phyloP scores from a whole-genome alignment of 35 echinoderm and acorn worm genomes.

The Lytechinus variegatus region DNA sequence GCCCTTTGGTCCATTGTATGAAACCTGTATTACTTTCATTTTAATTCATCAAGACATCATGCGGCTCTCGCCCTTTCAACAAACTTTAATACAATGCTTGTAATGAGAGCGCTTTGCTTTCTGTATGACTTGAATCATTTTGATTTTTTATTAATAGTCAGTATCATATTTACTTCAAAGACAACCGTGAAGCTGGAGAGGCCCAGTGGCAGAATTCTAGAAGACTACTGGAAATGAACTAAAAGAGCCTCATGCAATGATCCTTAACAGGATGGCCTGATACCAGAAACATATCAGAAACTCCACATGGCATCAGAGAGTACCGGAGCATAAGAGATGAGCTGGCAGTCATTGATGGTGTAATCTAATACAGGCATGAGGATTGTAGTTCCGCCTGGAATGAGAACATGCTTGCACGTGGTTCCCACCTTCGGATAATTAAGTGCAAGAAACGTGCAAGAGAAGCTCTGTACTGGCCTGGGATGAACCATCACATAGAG shows the following conservation, averaged over 20 bases:
- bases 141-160: too few species aligned
- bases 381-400: constrained; percentile 58
- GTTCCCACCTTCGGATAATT: constrained; percentile 62
- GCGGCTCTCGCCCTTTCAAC: too few species aligned
- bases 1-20: too few species aligned
- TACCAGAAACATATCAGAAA: constrained; percentile 64
- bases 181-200: too few species aligned
- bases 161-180: too few species aligned
- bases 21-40: too few species aligned
- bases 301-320: constrained; percentile 58
- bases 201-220: constrained; percentile 46
- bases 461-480: constrained; percentile 68
- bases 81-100: too few species aligned
- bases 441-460: constrained; percentile 68
- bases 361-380: constrained; percentile 76
- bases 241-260: constrained; percentile 59
- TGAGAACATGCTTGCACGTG: constrained; percentile 59
- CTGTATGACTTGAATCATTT: too few species aligned
- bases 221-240: constrained; percentile 62
- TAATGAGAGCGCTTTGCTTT: too few species aligned
- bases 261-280: constrained; percentile 81
- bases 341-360: constrained; percentile 62
- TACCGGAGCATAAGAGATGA: constrained; percentile 74
- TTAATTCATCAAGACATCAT: too few species aligned
- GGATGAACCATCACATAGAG: constrained; percentile 69